Conservation (phyloP, 2,797 vertebrate genomes). For the Tadarida brasiliensis region DNA sequence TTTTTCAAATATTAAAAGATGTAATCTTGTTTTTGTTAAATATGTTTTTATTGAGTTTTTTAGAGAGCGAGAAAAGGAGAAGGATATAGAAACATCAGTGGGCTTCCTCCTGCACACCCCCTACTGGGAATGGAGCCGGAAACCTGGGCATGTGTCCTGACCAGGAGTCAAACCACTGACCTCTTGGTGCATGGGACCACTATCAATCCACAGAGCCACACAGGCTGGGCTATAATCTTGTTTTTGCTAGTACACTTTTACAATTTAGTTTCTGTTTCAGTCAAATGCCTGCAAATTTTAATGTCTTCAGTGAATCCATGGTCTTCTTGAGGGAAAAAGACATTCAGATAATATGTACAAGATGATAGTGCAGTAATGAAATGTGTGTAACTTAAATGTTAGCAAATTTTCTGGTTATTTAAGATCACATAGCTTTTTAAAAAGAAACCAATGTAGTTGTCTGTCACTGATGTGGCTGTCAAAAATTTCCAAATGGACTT, state of each 20-base stretch:
- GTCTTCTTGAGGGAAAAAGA: background rate
- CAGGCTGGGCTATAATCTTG: background rate
- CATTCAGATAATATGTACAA: conserved; percentile 26
- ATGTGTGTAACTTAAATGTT: conserved; percentile 45
- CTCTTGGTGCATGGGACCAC: too few species aligned
- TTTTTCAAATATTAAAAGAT: conserved; percentile 39
- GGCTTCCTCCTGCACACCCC: too few species aligned
- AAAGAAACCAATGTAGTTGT: background rate
- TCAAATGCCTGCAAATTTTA: conserved; percentile 34
- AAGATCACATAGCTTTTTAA: conserved; percentile 34
- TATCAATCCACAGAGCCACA: too few species aligned
- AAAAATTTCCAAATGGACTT: conserved; percentile 53
- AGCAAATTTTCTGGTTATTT: conserved; percentile 36
- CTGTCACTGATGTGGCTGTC: conserved; percentile 5
- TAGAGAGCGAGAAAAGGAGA: too few species aligned
- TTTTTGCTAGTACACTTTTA: conserved; percentile 45
- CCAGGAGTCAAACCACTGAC: too few species aligned
- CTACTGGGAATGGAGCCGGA: too few species aligned
- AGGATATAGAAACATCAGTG: too few species aligned
- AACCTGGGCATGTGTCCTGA: too few species aligned
- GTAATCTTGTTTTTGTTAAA: conserved; percentile 32
- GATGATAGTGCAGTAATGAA: conserved; percentile 32
- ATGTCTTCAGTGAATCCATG: conserved; percentile 43
- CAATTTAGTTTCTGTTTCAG: conserved; percentile 24
- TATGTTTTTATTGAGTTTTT: too few species aligned